Base-by-base conservation (phyloP, 2,113 vertebrate genomes). In the Rissa tridactyla region DNA sequence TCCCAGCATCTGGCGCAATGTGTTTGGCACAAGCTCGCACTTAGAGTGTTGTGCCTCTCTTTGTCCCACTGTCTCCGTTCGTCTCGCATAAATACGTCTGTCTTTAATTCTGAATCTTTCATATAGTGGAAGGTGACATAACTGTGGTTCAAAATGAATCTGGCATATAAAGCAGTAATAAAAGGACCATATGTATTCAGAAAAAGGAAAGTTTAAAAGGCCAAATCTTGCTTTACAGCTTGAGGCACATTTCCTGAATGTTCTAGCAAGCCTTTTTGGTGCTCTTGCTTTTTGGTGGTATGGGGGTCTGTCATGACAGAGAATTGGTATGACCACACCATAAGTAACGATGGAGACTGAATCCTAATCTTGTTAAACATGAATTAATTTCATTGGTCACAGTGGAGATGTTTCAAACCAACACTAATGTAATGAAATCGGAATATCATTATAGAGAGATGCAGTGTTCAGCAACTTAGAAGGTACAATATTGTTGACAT, bases 1-100 rank as follows among this genome's bases (percentile, higher is more conserved):
- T 94, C 70, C 84, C 22, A 9, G 62, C 85, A 73, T 80, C 87
- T 97, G 90, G 82, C 23, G 5, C 42, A 81, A 49, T 58, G 83
- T 61, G 42, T 54, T 92, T 86, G 51, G 76, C 51, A 76, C 46
- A 79, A 79, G 36, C 26, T 49, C 57, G 38, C 32, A 16, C 51
- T 83, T 83, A 73, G 36, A 52, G 40, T 10, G 7, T 42, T 85
- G 34, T 10, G 6, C 20, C 58, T 73, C 58, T 79, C 34, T 92
- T 69, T 82, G 57, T 82, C 40, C 40, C 36, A 78, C 58, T 93
- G 46, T 21, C 40, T 82, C 61, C 34, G 26, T 77, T 77, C 77
- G 25, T 91, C 60, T 80, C 46, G 32, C 34, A 36, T 34, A 89
- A 92, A 57, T 94, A 51, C 68, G 88, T 83, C 11, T 82, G 29